Evolutionary conservation across 2,113 vertebrate genomes (phyloP).

Genomic region (Megaceryle torquata): DNA sequence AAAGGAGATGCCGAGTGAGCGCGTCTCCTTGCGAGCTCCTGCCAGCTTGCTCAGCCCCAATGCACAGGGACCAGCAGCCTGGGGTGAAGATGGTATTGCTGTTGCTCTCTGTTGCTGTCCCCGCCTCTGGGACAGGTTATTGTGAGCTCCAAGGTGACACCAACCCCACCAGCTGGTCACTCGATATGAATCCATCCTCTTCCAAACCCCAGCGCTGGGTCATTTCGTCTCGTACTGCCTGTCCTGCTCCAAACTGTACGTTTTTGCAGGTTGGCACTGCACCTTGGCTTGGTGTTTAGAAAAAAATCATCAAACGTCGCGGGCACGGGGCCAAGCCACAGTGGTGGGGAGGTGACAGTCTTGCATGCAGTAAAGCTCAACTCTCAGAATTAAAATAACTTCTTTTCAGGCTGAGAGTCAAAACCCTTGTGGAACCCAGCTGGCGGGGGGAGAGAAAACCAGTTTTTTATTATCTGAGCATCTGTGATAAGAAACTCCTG

Average conservation of each 20-base stretch:
- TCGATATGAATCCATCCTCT: too few relatives aligned
- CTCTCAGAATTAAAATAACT: not conserved
- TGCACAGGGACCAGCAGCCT: not conserved
- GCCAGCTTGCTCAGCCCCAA: fast-evolving
- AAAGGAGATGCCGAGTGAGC: not conserved
- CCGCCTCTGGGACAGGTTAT: not conserved
- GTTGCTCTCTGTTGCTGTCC: not conserved
- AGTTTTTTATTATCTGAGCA: not conserved
- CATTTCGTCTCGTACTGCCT: fast-evolving
- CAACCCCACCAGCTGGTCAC: not conserved
- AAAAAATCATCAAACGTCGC: not conserved
- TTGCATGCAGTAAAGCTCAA: not conserved
- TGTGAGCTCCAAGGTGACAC: not conserved
- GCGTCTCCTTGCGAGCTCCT: not conserved
- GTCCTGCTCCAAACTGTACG: not conserved
- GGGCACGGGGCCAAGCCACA: not conserved
- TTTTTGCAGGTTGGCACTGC: not conserved
- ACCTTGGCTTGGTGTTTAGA: not conserved
- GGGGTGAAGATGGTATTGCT: not conserved
- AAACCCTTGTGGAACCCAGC: not conserved
- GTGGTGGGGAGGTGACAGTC: not conserved
- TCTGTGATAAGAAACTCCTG: not conserved
- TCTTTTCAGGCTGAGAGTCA: not conserved
- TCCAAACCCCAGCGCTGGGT: not conserved
- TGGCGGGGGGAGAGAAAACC: too few relatives aligned